Evolutionary conservation across 2,113 vertebrate species (phyloP).

Genomic region (Aix galericulata): DNA sequence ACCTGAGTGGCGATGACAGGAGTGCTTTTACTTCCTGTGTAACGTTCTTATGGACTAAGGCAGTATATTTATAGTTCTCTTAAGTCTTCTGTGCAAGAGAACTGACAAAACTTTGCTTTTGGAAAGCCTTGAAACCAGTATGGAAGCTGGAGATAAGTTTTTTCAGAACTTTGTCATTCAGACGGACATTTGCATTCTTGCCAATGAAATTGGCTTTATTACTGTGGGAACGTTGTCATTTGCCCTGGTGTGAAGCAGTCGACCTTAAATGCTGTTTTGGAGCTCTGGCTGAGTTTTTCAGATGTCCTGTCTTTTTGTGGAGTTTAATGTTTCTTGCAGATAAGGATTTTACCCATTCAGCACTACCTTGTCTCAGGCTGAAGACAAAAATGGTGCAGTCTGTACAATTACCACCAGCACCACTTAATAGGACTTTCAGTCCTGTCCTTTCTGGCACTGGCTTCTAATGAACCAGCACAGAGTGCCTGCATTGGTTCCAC

Average conservation of each 20-base stretch:
- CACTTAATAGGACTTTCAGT: background rate
- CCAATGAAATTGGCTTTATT: conserved; percentile 14
- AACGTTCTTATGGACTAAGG: background rate
- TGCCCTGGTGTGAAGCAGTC: background rate
- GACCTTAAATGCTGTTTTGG: background rate
- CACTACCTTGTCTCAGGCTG: background rate
- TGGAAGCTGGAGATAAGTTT: conserved; percentile 13
- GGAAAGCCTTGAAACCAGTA: background rate
- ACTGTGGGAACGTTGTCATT: background rate
- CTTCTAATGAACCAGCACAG: background rate
- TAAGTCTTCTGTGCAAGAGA: background rate
- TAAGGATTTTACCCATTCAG: background rate
- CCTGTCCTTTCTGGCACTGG: background rate
- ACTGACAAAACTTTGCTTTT: background rate
- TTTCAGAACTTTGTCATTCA: conserved; percentile 5
- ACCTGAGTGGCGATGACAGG: background rate
- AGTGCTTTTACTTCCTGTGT: background rate
- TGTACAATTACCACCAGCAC: background rate
- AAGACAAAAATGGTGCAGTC: background rate
- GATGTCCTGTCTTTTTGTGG: background rate
- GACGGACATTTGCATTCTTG: background rate
- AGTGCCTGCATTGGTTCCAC: background rate
- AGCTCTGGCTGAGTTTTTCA: background rate
- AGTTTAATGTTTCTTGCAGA: background rate
- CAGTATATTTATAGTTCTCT: conserved; percentile 37